Evolutionary conservation across 1,140 invertebrate genomes (phyloP), one percentile per base, ranked within the genome.

Genomic region (Drosophila melanica): DNA sequence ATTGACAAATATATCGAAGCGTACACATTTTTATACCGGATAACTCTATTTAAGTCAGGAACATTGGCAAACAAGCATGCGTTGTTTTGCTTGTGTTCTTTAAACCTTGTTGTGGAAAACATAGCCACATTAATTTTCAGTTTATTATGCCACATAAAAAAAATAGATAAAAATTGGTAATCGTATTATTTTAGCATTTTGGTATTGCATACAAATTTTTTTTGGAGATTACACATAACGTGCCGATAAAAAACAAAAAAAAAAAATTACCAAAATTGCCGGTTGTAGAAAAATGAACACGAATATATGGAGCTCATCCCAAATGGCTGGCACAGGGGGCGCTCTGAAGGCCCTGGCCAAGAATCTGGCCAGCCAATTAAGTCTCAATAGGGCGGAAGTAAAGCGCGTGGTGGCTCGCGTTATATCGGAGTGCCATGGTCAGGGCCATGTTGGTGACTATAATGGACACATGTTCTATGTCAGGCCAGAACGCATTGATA

Each of bases 401-500:
- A 87, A 86, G n/a, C 75, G 82, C 0, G 71, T 89, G n/a, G 82
- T 87, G n/a, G 84, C 82, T 16, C 67, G 81, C n/a, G 82, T 86
- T 23, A 70, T 86, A 8, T 80, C 82, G 4, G 82, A 86, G 14
- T 76, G 73, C 1, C 82, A 82, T 12, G 70, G 69, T 1, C 50
- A 76, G 2, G 75, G 75, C 14, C 63, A 82, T 41, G 72, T 86
- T 23, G 79, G 65, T 11, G 79, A 87, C 35, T 76, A 79, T 53
- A 82, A 82, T 44, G 82, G 82, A 0, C 79, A 79, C 27, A 76
- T 82, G 79, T 86, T 89, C 45, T 86, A 70, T n/a, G 64, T 71
- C 30, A 79, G 73, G 39, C 82, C 82, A 6, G 75, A 86, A 10
- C 75, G 75, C 3, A 37, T 86, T 2, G 73, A 86, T 18, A 55